phyloP scores from a whole-genome alignment of 35 echinoderm and acorn worm genomes.

The Ptychodera flava region DNA sequence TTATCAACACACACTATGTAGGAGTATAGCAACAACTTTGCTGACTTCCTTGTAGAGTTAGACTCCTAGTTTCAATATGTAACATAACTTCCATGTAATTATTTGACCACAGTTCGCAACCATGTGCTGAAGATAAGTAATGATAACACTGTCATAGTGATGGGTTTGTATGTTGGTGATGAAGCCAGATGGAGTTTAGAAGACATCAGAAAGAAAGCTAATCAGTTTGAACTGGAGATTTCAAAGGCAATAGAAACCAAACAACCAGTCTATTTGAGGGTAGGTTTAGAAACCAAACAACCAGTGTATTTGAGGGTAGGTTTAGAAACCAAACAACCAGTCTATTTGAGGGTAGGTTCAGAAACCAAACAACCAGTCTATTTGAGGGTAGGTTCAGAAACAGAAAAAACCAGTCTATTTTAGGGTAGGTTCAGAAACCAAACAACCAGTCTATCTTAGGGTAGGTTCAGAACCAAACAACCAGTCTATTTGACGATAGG shows the following conservation, averaged over 20 bases:
- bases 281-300: no score
- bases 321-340: not conserved
- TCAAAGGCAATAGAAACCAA: not conserved
- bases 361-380: no score
- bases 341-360: not conserved
- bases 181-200: not conserved
- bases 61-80: not conserved
- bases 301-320: no score
- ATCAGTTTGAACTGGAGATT: not conserved
- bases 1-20: no score
- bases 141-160: not conserved
- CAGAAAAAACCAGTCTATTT: not conserved
- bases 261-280: not conserved
- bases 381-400: no score
- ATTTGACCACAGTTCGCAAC: not conserved
- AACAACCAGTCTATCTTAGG: no score
- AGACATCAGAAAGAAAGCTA: conserved; percentile 6
- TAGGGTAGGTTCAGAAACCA: not conserved
- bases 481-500: not conserved
- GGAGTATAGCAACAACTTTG: no score
- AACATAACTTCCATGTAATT: not conserved
- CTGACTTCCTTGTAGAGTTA: no score
- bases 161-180: conserved; percentile 6
- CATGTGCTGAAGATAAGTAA: not conserved
- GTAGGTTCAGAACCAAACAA: not conserved